Base-by-base conservation (phyloP, 2,797 vertebrate species). In the Odontamblyopus lacepedii region DNA sequence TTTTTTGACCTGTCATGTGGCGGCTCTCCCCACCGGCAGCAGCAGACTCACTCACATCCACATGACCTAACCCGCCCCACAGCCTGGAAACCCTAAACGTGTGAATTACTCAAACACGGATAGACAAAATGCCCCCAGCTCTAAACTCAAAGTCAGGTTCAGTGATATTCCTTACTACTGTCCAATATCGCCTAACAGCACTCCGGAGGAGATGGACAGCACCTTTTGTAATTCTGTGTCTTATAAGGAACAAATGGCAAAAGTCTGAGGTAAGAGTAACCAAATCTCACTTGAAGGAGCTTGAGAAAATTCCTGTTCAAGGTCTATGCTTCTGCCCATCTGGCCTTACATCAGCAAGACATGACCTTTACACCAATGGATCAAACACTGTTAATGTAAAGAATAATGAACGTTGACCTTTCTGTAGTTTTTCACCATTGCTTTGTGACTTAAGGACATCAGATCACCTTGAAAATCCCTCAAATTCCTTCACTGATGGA, bases 61-160 rank as follows among this genome's bases (percentile, higher is more conserved):
- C 74, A 88, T 89, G 82, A 92, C 87, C 83, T 92, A 87, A 91
- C 81, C 87, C 73, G 70, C 74, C 91, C 86, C 77, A 68, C 67
- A 84, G 91, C 86, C 69, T 41, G 82, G 90, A 90, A 91, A 92
- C 87, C 75, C 80, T 87, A 91, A 88, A 87, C 76, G 82, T 80
- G 78, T 88, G 78, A 83, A 88, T 87, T 81, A 87, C 81, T 87
- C 77, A 73, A 63, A 70, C 74, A 29, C 74, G 73, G 68, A 75
- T 81, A 70, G 53, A 69, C 64, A 65, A 27, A 19, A 67, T 67
- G 79, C 69, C 63, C 27, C 26, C 74, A 71, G 75, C 63, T 69
- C 83, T 78, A 13, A 23, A 65, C 18, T 63, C 76, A 60, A 79
- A 44, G 12, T 79, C 11, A 1, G 71, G 83, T 83, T 90, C 88